Evolutionary conservation across 2,113 vertebrate species (phyloP).

Genomic region (Oreochromis aureus): DNA sequence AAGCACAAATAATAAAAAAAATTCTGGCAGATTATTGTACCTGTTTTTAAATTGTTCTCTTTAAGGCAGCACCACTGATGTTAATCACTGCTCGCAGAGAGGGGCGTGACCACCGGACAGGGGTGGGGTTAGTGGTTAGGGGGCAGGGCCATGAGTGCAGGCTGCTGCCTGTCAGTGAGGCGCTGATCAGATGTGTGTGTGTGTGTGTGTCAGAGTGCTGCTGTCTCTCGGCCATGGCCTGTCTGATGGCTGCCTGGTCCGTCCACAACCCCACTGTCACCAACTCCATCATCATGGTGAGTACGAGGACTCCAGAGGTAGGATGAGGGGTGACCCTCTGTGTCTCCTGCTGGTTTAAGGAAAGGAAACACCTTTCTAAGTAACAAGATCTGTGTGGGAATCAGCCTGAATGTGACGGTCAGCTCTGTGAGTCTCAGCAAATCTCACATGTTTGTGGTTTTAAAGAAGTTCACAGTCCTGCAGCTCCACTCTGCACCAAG

Average conservation of each 20-base stretch:
- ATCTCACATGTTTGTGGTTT: not conserved
- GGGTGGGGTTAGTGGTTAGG: not conserved
- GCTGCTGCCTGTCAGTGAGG: not conserved
- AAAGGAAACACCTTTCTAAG: not conserved
- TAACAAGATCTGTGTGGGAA: not conserved
- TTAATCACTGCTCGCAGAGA: not conserved
- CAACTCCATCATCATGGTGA: constrained; percentile 77
- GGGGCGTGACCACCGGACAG: not conserved
- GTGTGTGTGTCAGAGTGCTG: not conserved
- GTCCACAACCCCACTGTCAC: constrained; percentile 65
- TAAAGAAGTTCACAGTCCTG: not conserved
- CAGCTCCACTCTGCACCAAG: not conserved
- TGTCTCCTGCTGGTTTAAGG: not conserved
- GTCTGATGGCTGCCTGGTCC: constrained; percentile 71
- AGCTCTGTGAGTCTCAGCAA: not conserved
- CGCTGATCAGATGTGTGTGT: not conserved
- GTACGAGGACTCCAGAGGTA: not conserved
- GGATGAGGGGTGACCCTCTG: not conserved
- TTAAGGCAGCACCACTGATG: not conserved
- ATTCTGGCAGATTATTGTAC: not conserved
- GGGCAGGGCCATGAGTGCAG: not conserved
- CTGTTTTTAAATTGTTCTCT: not conserved
- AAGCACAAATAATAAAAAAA: not conserved
- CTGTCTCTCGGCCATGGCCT: constrained; percentile 59
- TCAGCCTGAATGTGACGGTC: not conserved